Evolutionary conservation across 2,113 vertebrate genomes (phyloP).

Genomic region (Macrotus californicus): DNA sequence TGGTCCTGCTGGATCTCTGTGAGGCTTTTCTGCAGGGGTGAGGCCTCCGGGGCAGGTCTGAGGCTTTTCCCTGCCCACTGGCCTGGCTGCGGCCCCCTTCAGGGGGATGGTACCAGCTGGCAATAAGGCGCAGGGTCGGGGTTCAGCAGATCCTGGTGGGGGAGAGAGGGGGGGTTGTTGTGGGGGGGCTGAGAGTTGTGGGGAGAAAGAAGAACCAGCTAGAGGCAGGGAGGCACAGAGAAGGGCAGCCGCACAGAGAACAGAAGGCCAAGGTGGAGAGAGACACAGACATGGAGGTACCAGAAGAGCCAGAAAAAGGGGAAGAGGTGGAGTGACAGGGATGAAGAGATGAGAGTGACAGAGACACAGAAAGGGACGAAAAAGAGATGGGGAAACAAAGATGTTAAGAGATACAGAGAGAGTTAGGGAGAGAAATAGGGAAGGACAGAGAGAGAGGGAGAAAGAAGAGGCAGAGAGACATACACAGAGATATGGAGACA

Average conservation of each 20-base stretch:
- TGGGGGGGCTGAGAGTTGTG: background rate
- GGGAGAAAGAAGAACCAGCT: background rate
- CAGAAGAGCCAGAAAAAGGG: background rate
- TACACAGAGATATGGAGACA: background rate
- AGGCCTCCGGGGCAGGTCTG: background rate
- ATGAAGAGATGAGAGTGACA: background rate
- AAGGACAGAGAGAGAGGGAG: background rate
- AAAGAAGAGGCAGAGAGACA: background rate
- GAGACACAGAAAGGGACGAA: background rate
- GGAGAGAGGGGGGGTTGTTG: too few species aligned
- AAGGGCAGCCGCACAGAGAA: background rate
- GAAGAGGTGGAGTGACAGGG: background rate
- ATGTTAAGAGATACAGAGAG: background rate
- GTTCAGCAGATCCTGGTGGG: slow-evolving; percentile 52
- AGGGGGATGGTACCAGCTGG: slow-evolving; percentile 49
- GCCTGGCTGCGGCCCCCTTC: background rate
- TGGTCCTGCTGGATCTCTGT: background rate
- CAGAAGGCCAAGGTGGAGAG: background rate
- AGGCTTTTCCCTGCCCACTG: background rate
- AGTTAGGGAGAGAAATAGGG: background rate
- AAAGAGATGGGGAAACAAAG: background rate
- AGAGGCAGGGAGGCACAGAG: background rate
- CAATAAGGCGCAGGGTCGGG: slow-evolving; percentile 52
- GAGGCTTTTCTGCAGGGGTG: background rate
- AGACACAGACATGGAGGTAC: background rate